Evolutionary conservation across 1,140 invertebrate genomes (phyloP).

Genomic region (Drosophila saltans): DNA sequence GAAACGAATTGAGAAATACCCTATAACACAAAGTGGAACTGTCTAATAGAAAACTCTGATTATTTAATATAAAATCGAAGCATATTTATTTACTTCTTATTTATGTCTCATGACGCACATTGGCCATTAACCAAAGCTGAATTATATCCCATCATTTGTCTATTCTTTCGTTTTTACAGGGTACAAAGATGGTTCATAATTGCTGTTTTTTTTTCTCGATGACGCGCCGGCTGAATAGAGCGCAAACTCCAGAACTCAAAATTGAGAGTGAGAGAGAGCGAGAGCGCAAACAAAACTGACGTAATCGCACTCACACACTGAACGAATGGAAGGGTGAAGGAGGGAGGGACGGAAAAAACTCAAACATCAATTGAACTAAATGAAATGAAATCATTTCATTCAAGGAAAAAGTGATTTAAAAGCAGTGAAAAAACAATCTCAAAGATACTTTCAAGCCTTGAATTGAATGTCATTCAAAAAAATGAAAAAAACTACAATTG

Average conservation of each 20-base stretch:
- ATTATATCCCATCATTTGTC: too few relatives aligned
- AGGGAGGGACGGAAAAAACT: constrained; percentile 27
- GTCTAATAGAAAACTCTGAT: too few relatives aligned
- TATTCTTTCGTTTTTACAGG: not conserved
- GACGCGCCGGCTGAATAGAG: constrained; percentile 36
- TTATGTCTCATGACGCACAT: too few relatives aligned
- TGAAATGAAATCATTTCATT: constrained; percentile 75
- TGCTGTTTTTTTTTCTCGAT: not conserved
- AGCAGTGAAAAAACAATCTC: constrained; percentile 57
- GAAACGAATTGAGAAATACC: not conserved
- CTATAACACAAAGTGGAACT: not conserved
- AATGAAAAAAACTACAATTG: not conserved
- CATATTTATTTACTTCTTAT: too few relatives aligned
- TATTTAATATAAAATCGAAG: too few relatives aligned
- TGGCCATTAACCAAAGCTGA: too few relatives aligned
- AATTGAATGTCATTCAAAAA: constrained; percentile 31
- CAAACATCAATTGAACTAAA: constrained; percentile 42
- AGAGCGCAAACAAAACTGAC: constrained; percentile 59
- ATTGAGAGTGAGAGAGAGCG: constrained; percentile 11
- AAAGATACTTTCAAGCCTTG: constrained; percentile 28
- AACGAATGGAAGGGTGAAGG: constrained; percentile 19
- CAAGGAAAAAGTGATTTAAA: constrained; percentile 57
- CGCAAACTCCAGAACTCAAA: constrained; percentile 71
- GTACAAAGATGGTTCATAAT: not conserved
- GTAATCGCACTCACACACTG: constrained; percentile 52